Evolutionary conservation across 2,797 vertebrate genomes (phyloP).

Genomic region (Phataginus tricuspis): DNA sequence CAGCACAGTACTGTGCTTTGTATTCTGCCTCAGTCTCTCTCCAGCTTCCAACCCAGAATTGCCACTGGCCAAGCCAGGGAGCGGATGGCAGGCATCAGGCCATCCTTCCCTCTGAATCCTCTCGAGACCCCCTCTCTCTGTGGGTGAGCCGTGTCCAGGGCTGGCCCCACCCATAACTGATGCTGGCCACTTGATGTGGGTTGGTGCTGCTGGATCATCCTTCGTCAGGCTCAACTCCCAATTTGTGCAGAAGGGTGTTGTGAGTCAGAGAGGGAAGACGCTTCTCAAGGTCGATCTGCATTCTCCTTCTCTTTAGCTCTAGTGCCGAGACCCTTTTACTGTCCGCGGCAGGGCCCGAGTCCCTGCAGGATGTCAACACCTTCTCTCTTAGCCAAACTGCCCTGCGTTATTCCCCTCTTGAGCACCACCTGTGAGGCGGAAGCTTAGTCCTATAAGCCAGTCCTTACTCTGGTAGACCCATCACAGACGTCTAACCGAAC

Average conservation of each 20-base stretch:
- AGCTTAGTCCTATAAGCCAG: neutral
- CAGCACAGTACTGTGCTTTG: neutral
- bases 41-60: neutral
- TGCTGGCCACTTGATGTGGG: accelerated
- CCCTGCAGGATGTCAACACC: neutral
- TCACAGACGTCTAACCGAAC: neutral
- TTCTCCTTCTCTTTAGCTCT: neutral
- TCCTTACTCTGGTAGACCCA: neutral
- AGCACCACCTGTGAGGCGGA: neutral
- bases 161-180: neutral
- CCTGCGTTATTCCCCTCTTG: neutral
- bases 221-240: neutral
- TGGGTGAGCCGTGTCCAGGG: neutral
- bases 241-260: neutral
- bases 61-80: neutral
- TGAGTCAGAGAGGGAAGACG: neutral
- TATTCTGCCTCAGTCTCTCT: neutral
- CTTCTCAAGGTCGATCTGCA: neutral
- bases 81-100: neutral
- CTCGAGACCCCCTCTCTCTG: accelerated
- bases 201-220: neutral
- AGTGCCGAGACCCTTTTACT: neutral
- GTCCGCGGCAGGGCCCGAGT: neutral
- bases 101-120: neutral
- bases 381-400: neutral